phyloP scores from a whole-genome alignment of 2,113 vertebrate species.

The Paratilapia polleni region DNA sequence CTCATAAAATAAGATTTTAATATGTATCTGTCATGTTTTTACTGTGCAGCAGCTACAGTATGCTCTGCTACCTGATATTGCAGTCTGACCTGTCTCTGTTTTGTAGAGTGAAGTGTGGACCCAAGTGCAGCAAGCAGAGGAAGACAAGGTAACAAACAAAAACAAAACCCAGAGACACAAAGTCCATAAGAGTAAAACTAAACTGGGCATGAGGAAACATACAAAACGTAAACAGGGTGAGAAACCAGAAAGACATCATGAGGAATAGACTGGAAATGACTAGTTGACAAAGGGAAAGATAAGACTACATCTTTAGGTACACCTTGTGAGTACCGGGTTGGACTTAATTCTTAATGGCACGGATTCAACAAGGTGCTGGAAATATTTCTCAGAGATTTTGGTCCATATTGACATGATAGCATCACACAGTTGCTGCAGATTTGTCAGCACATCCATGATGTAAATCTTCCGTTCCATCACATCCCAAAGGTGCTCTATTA shows the following conservation, averaged over 20 bases:
- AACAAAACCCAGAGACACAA: background rate
- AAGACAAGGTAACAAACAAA: background rate
- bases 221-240: background rate
- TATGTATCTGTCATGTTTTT: background rate
- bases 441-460: no score
- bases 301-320: background rate
- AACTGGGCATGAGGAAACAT: background rate
- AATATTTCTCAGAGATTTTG: background rate
- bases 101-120: background rate
- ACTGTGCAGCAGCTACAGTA: background rate
- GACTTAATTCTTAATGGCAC: background rate
- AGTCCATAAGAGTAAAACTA: background rate
- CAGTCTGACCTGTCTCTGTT: constrained; percentile 1
- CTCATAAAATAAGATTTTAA: constrained; percentile 13
- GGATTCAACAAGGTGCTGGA: background rate
- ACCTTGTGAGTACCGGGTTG: background rate
- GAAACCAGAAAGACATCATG: background rate
- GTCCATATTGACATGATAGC: background rate
- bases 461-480: no score
- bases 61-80: background rate
- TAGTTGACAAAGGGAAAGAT: background rate
- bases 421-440: no score
- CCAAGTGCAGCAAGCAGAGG: background rate
- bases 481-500: no score
- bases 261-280: background rate